Base-by-base conservation (phyloP, 2,888 invertebrate genomes). In the Dendrolimus houi region DNA sequence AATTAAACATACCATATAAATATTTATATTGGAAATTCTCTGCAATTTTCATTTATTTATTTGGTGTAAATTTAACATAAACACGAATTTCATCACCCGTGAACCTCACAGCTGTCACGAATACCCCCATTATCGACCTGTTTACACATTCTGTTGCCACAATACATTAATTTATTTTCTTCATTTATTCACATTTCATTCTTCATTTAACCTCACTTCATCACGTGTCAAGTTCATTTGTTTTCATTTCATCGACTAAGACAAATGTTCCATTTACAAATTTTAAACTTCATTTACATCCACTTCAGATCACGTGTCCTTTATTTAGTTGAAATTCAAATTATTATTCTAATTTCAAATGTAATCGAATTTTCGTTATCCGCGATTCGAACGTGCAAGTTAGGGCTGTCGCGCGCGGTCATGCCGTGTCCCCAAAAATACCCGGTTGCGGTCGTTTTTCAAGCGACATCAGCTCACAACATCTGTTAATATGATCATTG, bases 401-500 rank as follows among this genome's bases (percentile, higher is more conserved):
- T 47, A 47, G 47, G 47, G 47, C 9, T 47, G 47, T 47, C 47
- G 47, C 47, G 47, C 47, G 47, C 47, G 47, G 9, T 12, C 41
- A 47, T 9, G 47, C 47, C 53, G 40, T 56, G 56, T 17, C 77
- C 82, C 87, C 88, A 83, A 89, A 89, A 90, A 89, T 89, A 90
- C 86, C 88, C 89, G 87, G 89, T 47, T 47, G 85, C 85, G 87
- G 86, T 86, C 75, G 79, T 77, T 85, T 86, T 85, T 79, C 71
- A 89, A 89, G 90, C 89, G 85, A 86, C 85, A 87, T 66, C 54
- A 89, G 89, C 88, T 83, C 89, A 89, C 90, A 88, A 89, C 89
- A 90, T 87, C 88, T 90, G 90, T 90, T 90, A 90, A 90, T 90
- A 88, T 88, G 86, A 88, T 87, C 86, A 87, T 89, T 89, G 90